Conservation (phyloP, 2,113 vertebrate genomes). For the Sphyrna mokarran region DNA sequence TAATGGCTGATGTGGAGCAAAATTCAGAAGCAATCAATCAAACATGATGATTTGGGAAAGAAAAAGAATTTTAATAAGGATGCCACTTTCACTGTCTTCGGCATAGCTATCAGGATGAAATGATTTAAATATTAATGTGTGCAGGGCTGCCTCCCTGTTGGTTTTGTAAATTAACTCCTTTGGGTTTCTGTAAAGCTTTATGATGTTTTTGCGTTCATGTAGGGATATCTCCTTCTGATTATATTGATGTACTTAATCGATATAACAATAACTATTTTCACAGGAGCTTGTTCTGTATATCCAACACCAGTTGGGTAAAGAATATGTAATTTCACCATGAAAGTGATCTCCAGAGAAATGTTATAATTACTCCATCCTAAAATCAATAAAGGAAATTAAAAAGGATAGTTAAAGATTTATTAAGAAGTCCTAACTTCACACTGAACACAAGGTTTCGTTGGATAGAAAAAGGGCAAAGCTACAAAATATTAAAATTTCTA, state of each 20-base stretch:
- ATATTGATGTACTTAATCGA: neutral
- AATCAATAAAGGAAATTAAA: neutral
- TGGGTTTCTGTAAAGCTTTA: neutral
- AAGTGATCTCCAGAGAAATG: neutral
- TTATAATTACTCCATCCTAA: neutral
- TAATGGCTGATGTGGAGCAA: neutral
- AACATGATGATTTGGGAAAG: neutral
- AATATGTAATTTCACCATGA: neutral
- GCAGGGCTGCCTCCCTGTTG: neutral
- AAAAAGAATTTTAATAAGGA: slow-evolving; percentile 19
- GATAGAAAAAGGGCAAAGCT: neutral
- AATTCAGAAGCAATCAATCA: slow-evolving; percentile 13
- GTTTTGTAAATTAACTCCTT: neutral
- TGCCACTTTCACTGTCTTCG: neutral
- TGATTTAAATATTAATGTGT: slow-evolving; percentile 12
- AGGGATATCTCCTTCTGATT: neutral
- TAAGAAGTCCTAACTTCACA: neutral
- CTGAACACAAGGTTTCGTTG: neutral
- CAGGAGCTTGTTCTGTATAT: neutral
- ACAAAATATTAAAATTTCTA: slow-evolving; percentile 3
- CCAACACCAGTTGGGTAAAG: neutral
- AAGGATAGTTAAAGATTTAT: neutral
- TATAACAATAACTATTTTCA: neutral
- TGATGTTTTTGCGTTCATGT: neutral
- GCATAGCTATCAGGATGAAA: neutral